Base-by-base conservation (phyloP, 2,797 vertebrate species). In the Falco rusticolus region DNA sequence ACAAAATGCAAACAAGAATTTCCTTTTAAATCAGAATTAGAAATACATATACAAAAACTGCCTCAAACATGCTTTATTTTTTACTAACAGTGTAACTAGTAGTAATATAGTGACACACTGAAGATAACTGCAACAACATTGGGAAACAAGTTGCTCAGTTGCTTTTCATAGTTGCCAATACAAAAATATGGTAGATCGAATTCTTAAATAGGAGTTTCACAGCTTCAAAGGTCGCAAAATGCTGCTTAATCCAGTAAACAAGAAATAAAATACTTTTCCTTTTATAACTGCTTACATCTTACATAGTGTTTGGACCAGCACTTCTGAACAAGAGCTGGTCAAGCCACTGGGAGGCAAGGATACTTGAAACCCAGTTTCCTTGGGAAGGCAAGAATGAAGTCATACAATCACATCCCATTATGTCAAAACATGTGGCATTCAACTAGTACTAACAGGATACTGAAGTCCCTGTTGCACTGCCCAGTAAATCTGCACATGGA, bases 221-320 rank as follows among this genome's bases (percentile, higher is more conserved):
- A 79, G 63, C n/a, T 91, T 84, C 76, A 85, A 77, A 94, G 54
- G 45, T 26, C 76, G 54, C 39, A 92, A 82, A 93, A 90, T 17
- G 19, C 51, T 80, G 76, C 25, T 74, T 91, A 85, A 90, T 51
- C 19, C n/a, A 79, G 79, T 43, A 79, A 89, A 84, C 29, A 74
- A 84, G 57, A 92, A 90, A 92, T 4, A 83, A n/a, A 93, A 71
- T 64, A 56, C 53, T 72, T 16, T 43, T 76, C 33, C 11, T 90
- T 90, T 78, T 41, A 5, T 54, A 86, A 90, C 41, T 64, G 26
- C 37, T 79, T 92, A 74, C 43, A 82, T 48, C n/a, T 84, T 82
- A 56, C 13, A 66, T 0, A 72, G 63, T 1, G 9, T 61, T 68
- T 87, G 68, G 50, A 87, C n/a, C n/a, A 69, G 26, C 1, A 16